These are phyloP conservation scores for Paragorgia papillata DNA, from an alignment of 92 coral and sea anemone genomes.

Conservation along the genomic window DNA sequence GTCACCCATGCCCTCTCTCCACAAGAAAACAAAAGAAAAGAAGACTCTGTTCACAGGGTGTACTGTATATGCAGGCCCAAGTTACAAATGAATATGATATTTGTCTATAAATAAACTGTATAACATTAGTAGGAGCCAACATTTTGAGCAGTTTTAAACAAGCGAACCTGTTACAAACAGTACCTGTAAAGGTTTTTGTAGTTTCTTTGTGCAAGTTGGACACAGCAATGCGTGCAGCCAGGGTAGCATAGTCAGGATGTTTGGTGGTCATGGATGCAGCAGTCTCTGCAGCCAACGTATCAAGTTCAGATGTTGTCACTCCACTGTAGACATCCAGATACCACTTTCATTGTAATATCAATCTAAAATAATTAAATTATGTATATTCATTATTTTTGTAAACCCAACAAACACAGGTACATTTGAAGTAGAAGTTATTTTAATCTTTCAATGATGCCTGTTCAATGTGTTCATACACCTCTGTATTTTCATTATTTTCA, in stretches of 20 bases:
- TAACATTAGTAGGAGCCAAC: no score
- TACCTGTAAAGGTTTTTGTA: conserved; percentile 89
- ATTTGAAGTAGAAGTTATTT: neutral
- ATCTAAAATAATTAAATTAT: conserved; percentile 48
- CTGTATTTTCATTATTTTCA: no score
- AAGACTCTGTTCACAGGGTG: no score
- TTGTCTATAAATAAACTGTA: no score
- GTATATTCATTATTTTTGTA: neutral
- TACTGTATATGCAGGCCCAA: no score
- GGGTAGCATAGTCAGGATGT: conserved; percentile 93
- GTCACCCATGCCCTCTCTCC: no score
- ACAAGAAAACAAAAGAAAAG: no score
- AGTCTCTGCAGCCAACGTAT: conserved; percentile 92
- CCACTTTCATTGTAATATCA: conserved; percentile 80
- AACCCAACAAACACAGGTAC: neutral
- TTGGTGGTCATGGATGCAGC: conserved; percentile 97
- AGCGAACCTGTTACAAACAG: neutral
- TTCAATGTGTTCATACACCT: no score
- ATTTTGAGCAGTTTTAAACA: no score
- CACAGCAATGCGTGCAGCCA: conserved; percentile 95
- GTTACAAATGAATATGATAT: no score
- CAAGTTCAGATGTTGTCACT: conserved; percentile 86
- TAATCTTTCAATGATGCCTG: neutral
- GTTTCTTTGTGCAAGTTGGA: conserved; percentile 98
- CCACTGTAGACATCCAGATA: conserved; percentile 89